These are phyloP conservation scores for Piscicola geometra DNA, from an alignment of 2,888 invertebrate species.

Conservation along the genomic window DNA sequence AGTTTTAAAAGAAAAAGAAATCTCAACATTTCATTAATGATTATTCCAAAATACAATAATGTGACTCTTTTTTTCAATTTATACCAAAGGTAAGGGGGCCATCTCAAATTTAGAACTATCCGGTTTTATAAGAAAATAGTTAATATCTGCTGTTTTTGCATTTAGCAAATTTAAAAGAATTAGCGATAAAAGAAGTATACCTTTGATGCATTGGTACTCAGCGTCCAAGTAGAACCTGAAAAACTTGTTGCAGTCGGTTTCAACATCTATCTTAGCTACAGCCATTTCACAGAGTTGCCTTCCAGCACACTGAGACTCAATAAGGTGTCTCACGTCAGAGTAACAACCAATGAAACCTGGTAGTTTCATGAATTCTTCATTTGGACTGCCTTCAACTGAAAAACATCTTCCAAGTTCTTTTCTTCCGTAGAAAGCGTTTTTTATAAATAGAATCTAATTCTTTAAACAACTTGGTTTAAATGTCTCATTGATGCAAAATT, in stretches of 20 bases:
- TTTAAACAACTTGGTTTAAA: background rate
- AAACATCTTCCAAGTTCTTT: background rate
- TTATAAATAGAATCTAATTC: background rate
- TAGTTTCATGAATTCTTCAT: background rate
- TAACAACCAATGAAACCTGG: slow-evolving; percentile 1
- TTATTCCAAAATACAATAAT: too few species aligned
- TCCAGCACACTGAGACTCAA: slow-evolving; percentile 16
- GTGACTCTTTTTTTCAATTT: too few species aligned
- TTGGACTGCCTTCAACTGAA: background rate
- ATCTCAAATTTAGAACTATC: too few species aligned
- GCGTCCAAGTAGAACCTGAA: slow-evolving; percentile 14
- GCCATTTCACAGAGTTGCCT: slow-evolving; percentile 4
- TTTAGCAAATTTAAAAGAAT: too few species aligned
- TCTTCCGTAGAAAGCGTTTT: background rate
- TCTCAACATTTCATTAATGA: too few species aligned
- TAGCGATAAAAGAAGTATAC: background rate
- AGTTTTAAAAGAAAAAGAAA: too few species aligned
- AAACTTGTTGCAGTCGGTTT: slow-evolving; percentile 14
- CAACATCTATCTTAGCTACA: slow-evolving; percentile 1
- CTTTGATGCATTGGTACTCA: slow-evolving; percentile 17
- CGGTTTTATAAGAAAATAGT: too few species aligned
- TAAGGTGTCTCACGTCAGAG: background rate
- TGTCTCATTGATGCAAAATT: background rate
- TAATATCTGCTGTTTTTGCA: too few species aligned
- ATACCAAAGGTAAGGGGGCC: too few species aligned